phyloP scores from a whole-genome alignment of 2,888 invertebrate species.

The Portevinia maculata region DNA sequence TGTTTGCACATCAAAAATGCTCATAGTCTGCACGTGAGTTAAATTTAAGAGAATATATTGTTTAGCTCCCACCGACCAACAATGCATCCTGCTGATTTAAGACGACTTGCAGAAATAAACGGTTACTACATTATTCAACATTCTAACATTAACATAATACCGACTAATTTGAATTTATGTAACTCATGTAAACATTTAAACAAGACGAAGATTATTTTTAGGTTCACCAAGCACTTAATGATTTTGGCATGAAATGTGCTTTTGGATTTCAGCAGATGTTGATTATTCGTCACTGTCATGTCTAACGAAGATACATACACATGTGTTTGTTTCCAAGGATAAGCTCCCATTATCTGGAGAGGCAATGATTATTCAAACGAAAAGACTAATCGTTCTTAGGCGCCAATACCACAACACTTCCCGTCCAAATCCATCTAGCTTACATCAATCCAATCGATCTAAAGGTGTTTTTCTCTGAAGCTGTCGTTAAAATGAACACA shows the following conservation, averaged over 20 bases:
- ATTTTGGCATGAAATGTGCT: conserved; percentile 39
- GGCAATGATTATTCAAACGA: conserved; percentile 52
- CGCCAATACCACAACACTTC: conserved; percentile 2
- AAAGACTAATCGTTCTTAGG: conserved; percentile 56
- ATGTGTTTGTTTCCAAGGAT: conserved; percentile 3
- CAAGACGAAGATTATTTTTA: not conserved
- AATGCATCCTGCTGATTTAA: too few relatives aligned
- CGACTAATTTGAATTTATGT: not conserved
- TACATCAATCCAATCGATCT: conserved; percentile 56
- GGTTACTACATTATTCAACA: not conserved
- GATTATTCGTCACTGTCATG: conserved; percentile 39
- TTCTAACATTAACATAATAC: not conserved
- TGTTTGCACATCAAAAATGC: too few relatives aligned
- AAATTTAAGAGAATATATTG: too few relatives aligned
- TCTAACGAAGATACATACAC: conserved; percentile 38
- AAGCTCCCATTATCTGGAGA: conserved; percentile 13
- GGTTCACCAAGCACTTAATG: conserved; percentile 34
- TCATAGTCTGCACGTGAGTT: too few relatives aligned
- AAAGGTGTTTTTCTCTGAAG: conserved; percentile 59
- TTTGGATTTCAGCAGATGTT: conserved; percentile 27
- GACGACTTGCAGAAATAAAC: not conserved
- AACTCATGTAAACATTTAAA: not conserved
- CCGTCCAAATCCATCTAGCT: not conserved
- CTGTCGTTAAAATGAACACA: conserved; percentile 56
- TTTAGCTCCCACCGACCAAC: too few relatives aligned